A percentile compares a stretch with the other conserved stretches of the same genome.
These are phyloP conservation scores for Mohoua ochrocephala DNA, from an alignment of 2,113 vertebrate species.

Conservation along the genomic window DNA sequence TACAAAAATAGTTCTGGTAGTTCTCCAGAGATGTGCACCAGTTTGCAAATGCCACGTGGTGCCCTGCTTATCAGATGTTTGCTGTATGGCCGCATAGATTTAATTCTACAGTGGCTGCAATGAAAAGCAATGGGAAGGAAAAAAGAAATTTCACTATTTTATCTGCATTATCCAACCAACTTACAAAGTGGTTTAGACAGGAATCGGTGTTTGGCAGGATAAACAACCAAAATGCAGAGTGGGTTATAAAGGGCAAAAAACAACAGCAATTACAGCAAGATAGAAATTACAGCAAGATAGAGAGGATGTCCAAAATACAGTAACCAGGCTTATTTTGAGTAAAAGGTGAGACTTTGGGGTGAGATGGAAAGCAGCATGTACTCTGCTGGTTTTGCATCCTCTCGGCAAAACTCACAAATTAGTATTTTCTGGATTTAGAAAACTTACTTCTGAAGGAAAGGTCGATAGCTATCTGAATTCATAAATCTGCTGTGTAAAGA, in stretches of 20 bases:
- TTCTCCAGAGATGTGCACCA: rapidly evolving
- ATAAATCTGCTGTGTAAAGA: background rate
- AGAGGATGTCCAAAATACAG: background rate
- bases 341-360: background rate
- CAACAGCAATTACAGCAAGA: background rate
- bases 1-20: background rate
- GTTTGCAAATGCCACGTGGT: background rate
- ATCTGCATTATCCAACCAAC: background rate
- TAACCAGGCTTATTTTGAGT: background rate
- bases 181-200: background rate
- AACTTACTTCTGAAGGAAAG: background rate
- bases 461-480: background rate
- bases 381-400: background rate
- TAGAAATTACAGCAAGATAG: background rate
- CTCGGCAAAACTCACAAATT: background rate
- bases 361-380: background rate
- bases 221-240: background rate
- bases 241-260: background rate
- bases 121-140: background rate
- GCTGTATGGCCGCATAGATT: background rate
- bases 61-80: background rate
- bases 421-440: background rate
- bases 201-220: background rate
- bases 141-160: background rate
- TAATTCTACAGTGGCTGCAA: background rate